A percentile compares a stretch with the other conserved stretches of the same genome.
These are phyloP conservation scores for Epsilonema sp. DNA, from an alignment of 2,888 invertebrate species.

Conservation along the genomic window DNA sequence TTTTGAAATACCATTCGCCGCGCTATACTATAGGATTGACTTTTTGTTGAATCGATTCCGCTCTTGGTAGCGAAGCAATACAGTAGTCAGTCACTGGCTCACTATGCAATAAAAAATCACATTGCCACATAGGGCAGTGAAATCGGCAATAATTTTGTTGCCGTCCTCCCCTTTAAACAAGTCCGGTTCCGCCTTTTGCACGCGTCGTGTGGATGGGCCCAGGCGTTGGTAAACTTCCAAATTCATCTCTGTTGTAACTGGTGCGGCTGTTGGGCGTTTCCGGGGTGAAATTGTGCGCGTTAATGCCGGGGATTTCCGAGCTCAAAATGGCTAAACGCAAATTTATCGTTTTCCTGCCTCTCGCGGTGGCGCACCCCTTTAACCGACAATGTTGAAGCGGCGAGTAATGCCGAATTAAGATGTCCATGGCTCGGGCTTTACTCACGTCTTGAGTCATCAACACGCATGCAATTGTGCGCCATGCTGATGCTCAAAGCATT, in stretches of 20 bases:
- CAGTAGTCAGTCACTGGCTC: too few species aligned
- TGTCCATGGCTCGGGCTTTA: constrained; percentile 5
- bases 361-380: constrained; percentile 3
- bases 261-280: constrained; percentile 1
- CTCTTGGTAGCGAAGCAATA: too few species aligned
- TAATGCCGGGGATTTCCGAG: constrained; percentile 2
- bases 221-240: neutral
- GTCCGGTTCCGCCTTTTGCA: too few species aligned
- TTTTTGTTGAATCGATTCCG: too few species aligned
- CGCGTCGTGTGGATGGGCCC: neutral
- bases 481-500: constrained; percentile 1
- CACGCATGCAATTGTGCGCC: constrained; percentile 8
- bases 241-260: neutral
- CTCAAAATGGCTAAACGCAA: constrained; percentile 1
- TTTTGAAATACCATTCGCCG: too few species aligned
- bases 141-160: too few species aligned
- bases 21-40: too few species aligned
- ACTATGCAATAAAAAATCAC: too few species aligned
- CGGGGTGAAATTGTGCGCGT: constrained; percentile 6
- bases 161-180: too few species aligned
- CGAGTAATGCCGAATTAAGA: constrained; percentile 1
- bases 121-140: too few species aligned
- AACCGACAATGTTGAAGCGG: constrained; percentile 5
- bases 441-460: constrained; percentile 8
- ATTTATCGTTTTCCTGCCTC: constrained; percentile 5